These are phyloP conservation scores for Callospermophilus lateralis DNA, from an alignment of 2,113 vertebrate genomes.

Conservation along the genomic window DNA sequence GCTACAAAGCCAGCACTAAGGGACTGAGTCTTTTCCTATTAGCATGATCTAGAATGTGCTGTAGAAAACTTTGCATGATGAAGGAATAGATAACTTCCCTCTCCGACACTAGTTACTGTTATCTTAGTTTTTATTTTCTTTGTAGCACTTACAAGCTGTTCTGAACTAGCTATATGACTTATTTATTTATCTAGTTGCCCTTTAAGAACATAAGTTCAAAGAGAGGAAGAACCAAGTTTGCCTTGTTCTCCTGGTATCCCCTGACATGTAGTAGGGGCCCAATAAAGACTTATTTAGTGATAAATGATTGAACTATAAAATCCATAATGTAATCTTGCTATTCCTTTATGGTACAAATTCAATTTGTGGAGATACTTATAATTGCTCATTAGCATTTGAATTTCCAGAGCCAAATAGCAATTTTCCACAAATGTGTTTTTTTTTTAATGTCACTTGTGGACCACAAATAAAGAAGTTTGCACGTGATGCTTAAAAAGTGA, in stretches of 20 bases:
- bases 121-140: not conserved
- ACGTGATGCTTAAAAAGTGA: not conserved
- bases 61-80: not conserved
- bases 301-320: not conserved
- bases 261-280: not conserved
- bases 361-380: not conserved
- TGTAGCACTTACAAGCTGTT: not conserved
- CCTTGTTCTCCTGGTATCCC: not conserved
- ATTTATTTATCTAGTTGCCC: not conserved
- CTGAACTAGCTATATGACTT: not conserved
- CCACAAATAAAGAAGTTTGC: not conserved
- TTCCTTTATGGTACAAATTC: not conserved
- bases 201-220: not conserved
- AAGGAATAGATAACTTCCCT: not conserved
- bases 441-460: not conserved
- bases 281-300: not conserved
- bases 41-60: not conserved
- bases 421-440: not conserved
- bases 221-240: accelerated
- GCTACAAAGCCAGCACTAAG: not conserved
- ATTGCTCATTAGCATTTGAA: not conserved
- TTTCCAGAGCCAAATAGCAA: not conserved
- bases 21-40: not conserved
- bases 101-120: not conserved
- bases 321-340: not conserved